Conservation (phyloP, 2,888 invertebrate species). For the Sycophila texana region DNA sequence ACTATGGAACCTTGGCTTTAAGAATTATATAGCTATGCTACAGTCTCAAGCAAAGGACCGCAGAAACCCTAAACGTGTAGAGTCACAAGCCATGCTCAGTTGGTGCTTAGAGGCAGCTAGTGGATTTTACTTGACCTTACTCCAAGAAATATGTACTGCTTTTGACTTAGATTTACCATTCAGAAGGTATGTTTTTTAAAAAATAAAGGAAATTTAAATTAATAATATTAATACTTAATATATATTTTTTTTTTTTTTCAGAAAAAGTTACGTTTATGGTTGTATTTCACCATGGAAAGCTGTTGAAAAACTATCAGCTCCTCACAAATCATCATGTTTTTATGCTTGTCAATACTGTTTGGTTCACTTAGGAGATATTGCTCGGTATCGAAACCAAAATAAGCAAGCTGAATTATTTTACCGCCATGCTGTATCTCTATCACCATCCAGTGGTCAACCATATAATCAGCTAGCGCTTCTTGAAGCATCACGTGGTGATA, state of each 20-base stretch:
- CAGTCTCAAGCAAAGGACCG: constrained; percentile 88
- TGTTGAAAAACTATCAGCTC: constrained; percentile 72
- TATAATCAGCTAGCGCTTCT: constrained; percentile 92
- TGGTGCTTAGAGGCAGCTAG: constrained; percentile 90
- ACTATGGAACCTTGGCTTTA: constrained; percentile 92
- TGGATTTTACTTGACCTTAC: constrained; percentile 88
- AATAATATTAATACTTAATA: neutral
- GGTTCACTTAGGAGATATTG: constrained; percentile 91
- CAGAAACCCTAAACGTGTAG: constrained; percentile 86
- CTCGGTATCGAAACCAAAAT: constrained; percentile 88
- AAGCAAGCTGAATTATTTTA: constrained; percentile 91
- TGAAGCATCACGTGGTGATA: constrained; percentile 87
- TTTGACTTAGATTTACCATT: constrained; percentile 90
- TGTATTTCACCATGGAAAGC: constrained; percentile 74
- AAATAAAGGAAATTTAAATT: neutral
- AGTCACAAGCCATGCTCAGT: constrained; percentile 86
- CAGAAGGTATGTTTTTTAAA: constrained; percentile 73
- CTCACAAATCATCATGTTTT: constrained; percentile 84
- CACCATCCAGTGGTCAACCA: constrained; percentile 89
- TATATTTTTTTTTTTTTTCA: constrained; percentile 57
- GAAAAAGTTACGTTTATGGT: constrained; percentile 76
- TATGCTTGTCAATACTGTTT: constrained; percentile 93
- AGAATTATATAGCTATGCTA: constrained; percentile 88
- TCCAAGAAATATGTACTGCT: constrained; percentile 88
- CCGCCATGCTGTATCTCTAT: constrained; percentile 85